A percentile compares a stretch with the other conserved stretches of the same genome.
Conservation (phyloP, 2,113 vertebrate species). For the Recurvirostra avosetta region DNA sequence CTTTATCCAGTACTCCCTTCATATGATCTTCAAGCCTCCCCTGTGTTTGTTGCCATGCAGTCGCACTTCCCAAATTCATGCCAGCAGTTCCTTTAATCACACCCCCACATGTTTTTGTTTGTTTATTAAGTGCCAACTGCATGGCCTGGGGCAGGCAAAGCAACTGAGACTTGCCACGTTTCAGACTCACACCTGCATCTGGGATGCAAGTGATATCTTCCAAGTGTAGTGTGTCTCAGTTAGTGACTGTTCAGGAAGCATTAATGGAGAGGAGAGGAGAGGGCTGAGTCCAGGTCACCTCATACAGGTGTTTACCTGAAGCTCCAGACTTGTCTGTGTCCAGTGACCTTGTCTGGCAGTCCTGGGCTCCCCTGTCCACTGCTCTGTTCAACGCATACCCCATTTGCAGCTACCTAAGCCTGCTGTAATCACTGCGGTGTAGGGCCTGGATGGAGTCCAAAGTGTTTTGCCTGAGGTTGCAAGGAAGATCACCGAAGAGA, state of each 20-base stretch:
- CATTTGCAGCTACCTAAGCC: neutral
- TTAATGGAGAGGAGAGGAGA: neutral
- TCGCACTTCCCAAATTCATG: conserved; percentile 39
- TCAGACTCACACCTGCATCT: conserved; percentile 48
- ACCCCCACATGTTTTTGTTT: conserved; percentile 42
- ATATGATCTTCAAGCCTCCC: neutral
- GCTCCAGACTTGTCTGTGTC: neutral
- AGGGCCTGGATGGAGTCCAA: conserved; percentile 18
- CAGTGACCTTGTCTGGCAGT: neutral
- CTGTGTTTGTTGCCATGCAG: conserved; percentile 6
- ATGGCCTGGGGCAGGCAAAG: conserved; percentile 2
- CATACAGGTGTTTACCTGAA: neutral
- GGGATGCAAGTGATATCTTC: neutral
- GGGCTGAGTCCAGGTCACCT: neutral
- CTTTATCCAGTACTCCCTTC: neutral
- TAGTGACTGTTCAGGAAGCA: neutral
- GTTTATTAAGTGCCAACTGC: conserved; percentile 20
- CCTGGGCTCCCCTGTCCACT: neutral
- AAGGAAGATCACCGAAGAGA: conserved; percentile 23
- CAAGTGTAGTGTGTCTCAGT: neutral
- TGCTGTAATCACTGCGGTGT: neutral
- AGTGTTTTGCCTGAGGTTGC: neutral
- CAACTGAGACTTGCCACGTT: neutral
- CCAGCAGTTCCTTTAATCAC: conserved; percentile 54
- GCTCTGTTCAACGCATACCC: neutral